These are phyloP conservation scores for Tolypeutes matacus DNA, from an alignment of 2,797 vertebrate species.

Conservation along the genomic window DNA sequence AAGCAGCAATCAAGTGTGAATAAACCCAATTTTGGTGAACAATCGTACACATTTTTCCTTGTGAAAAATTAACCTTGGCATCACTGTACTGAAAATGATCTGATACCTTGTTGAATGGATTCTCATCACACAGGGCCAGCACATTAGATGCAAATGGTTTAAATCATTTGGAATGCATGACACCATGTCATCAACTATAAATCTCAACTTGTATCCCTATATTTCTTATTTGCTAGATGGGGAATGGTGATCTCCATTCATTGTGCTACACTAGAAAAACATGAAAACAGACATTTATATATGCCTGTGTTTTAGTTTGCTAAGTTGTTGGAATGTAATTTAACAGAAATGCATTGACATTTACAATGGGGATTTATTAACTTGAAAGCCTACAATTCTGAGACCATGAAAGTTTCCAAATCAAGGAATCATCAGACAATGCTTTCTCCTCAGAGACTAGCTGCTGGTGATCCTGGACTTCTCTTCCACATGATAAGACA, in stretches of 20 bases:
- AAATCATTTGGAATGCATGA: background rate
- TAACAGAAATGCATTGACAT: too few species aligned
- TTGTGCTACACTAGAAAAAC: background rate
- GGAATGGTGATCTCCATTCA: background rate
- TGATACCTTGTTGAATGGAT: background rate
- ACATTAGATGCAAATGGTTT: background rate
- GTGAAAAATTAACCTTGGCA: background rate
- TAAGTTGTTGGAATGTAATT: too few species aligned
- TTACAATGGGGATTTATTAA: too few species aligned
- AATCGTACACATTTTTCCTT: background rate
- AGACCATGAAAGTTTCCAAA: too few species aligned
- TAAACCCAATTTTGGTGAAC: constrained; percentile 39
- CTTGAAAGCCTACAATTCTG: too few species aligned
- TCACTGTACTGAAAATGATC: background rate
- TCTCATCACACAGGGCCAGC: background rate
- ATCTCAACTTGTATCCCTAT: background rate
- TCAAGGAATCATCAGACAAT: too few species aligned
- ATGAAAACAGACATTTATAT: background rate
- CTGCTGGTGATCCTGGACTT: too few species aligned
- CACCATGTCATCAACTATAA: background rate
- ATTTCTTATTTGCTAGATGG: background rate
- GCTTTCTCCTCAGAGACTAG: too few species aligned
- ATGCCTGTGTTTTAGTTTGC: background rate
- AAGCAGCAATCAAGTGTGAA: constrained; percentile 28
- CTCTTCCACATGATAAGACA: too few species aligned